phyloP scores from a whole-genome alignment of 1,140 invertebrate genomes.

The Colletes latitarsis region DNA sequence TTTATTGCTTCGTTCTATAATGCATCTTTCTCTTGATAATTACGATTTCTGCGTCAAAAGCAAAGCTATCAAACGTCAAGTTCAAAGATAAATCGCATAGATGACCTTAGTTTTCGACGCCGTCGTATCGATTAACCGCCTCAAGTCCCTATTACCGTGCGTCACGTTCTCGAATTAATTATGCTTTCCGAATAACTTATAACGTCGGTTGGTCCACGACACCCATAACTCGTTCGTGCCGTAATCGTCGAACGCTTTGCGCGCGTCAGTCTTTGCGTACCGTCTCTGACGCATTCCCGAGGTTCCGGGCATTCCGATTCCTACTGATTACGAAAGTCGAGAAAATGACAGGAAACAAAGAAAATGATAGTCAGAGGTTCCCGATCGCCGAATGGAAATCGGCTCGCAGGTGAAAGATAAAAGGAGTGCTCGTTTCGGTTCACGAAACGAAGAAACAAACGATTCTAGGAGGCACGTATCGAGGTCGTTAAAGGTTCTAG shows the following conservation, averaged over 20 bases:
- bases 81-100: too few relatives aligned
- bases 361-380: not conserved
- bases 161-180: slow-evolving; percentile 12
- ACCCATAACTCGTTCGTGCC: not conserved
- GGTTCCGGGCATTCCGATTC: not conserved
- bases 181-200: slow-evolving; percentile 9
- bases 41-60: too few relatives aligned
- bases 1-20: too few relatives aligned
- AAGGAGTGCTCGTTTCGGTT: not conserved
- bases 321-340: not conserved
- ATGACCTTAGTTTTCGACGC: too few relatives aligned
- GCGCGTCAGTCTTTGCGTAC: not conserved
- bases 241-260: not conserved
- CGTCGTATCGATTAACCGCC: not conserved
- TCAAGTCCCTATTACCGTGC: too few relatives aligned
- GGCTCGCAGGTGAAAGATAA: not conserved
- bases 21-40: too few relatives aligned
- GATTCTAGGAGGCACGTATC: slow-evolving; percentile 25
- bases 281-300: not conserved
- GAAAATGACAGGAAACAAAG: not conserved
- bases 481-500: slow-evolving; percentile 46
- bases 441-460: slow-evolving; percentile 17
- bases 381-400: slow-evolving; percentile 1
- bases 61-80: too few relatives aligned
- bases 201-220: not conserved